Base-by-base conservation (phyloP, 2,113 vertebrate genomes). In the Aldabrachelys gigantea region DNA sequence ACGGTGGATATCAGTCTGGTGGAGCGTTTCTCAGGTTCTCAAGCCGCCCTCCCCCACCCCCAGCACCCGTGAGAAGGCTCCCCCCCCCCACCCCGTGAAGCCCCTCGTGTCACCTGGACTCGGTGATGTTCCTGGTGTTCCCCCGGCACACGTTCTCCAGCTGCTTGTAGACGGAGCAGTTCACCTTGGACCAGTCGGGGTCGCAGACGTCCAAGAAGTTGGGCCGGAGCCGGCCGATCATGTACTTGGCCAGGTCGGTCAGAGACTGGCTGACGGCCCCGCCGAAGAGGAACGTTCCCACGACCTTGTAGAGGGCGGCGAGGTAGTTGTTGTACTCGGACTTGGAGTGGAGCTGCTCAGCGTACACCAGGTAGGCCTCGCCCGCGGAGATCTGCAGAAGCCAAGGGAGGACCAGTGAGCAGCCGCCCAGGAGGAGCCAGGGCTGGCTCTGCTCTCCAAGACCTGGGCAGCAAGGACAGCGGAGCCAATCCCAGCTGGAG, bases 201-300 rank as follows among this genome's bases (percentile, higher is more conserved):
- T 97, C 91, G n/a, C 99, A 99, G 13, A 99, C 98, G 0, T 98
- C 98, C 97, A 99, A 96, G 98, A 99, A 99, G 97, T 99, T 99
- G 0, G 99, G 99, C 56, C 99, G 98, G 2, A 99, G 98, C 1
- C 99, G 99, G 38, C 99, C 99, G 0, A 99, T 99, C 93, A 99
- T 99, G 97, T 98, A 99, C 83, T 99, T 99, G 82, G 99, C 99
- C 87, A 99, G 98, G 97, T 99, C 99, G 0, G 99, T 99, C 49
- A 99, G 98, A 0, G 99, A 99, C 95, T 98, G 98, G 87, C 98
- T 98, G 80, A 98, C 96, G 50, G 98, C 98, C 12, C 97, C 97
- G 1, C 99, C 99, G 0, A 99, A 99, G 76, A 99, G 86, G 96
- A 99, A 99, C 85, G 98, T 98, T 21, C 99, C 98, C 85, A 99